Evolutionary conservation across 2,888 invertebrate species (phyloP).

Genomic region (Syrphus vitripennis): DNA sequence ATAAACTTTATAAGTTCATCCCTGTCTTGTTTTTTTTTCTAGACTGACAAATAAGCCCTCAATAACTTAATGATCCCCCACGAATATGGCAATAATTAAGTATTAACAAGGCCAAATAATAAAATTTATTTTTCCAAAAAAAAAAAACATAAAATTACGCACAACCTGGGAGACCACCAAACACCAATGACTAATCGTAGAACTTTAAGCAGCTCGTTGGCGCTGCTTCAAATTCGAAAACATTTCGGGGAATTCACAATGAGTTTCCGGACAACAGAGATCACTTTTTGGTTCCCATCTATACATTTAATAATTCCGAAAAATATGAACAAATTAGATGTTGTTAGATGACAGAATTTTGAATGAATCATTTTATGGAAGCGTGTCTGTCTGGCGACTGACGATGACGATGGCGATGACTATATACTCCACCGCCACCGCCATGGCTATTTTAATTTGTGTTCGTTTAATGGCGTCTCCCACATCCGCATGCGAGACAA

Average conservation of each 20-base stretch:
- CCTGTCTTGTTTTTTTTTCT: not conserved
- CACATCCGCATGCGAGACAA: slow-evolving; percentile 52
- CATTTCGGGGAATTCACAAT: slow-evolving; percentile 37
- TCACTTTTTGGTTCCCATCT: not conserved
- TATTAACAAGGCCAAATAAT: not conserved
- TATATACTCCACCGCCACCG: no score
- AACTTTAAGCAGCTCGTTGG: not conserved
- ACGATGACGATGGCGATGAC: not conserved
- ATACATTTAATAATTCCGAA: slow-evolving; percentile 4
- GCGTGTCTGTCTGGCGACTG: slow-evolving; percentile 11
- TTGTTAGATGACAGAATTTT: slow-evolving; percentile 11
- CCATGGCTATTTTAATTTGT: not conserved
- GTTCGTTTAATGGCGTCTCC: slow-evolving; percentile 27
- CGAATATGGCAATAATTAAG: not conserved
- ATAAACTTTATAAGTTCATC: not conserved
- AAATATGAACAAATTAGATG: slow-evolving; percentile 22
- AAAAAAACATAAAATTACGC: slow-evolving; percentile 44
- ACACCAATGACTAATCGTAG: slow-evolving; percentile 25
- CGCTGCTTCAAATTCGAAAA: slow-evolving; percentile 1
- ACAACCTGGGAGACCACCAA: not conserved
- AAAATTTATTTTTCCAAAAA: slow-evolving; percentile 19
- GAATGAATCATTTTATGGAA: slow-evolving; percentile 48
- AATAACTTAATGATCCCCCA: not conserved
- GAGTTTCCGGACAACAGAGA: slow-evolving; percentile 27
- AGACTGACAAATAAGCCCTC: not conserved